Conservation (phyloP, 2,797 vertebrate genomes). For the Falco rusticolus region DNA sequence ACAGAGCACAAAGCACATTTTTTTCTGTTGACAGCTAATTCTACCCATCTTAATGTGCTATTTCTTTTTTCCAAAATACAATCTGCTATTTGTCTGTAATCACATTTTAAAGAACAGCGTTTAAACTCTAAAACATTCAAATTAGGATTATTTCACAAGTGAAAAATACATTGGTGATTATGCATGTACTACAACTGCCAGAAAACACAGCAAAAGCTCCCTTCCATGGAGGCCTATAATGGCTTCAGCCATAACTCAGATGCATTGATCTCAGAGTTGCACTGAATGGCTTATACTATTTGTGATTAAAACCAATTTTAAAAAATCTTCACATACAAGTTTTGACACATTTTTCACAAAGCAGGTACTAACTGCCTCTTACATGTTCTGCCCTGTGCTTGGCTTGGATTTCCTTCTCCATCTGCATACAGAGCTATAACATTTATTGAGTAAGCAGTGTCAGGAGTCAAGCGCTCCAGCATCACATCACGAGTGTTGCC, state of each 20-base stretch:
- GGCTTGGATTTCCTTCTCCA: conserved; percentile 82
- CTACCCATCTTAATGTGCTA: neutral
- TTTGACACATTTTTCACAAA: neutral
- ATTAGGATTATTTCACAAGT: neutral
- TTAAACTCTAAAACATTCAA: neutral
- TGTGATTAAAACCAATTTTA: neutral
- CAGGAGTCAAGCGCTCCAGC: conserved; percentile 89
- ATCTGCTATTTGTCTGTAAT: neutral
- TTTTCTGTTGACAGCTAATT: neutral
- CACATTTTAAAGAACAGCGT: neutral
- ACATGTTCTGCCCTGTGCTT: conserved; percentile 89
- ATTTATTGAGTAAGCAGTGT: conserved; percentile 88
- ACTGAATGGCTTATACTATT: neutral
- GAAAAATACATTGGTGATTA: neutral
- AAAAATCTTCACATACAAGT: neutral
- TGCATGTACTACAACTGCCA: neutral
- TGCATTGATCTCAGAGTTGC: neutral
- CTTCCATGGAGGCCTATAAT: neutral
- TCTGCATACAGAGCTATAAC: conserved; percentile 89
- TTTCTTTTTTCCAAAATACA: neutral
- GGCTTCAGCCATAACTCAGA: neutral
- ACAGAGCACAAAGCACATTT: neutral
- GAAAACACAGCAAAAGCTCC: neutral
- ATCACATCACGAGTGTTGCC: conserved; percentile 84
- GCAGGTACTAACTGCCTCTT: conserved; percentile 61